phyloP scores from a whole-genome alignment of 1,140 invertebrate species.

The Drosophila prosaltans region DNA sequence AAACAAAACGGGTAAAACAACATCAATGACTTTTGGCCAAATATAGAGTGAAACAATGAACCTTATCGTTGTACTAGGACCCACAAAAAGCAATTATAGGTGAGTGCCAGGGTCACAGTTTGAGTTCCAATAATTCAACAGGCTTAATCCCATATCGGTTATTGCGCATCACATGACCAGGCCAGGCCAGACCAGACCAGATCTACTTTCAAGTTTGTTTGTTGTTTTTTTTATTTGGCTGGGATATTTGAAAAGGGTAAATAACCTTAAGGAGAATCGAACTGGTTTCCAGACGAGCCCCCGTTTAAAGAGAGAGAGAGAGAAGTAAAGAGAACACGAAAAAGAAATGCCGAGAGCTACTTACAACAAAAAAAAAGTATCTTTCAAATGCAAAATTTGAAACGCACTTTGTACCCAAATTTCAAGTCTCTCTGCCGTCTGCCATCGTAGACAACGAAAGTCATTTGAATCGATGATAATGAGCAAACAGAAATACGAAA shows the following conservation, averaged over 20 bases:
- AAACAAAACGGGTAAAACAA: neutral
- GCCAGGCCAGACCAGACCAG: conserved; percentile 32
- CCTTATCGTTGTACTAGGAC: conserved; percentile 5
- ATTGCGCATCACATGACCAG: conserved; percentile 17
- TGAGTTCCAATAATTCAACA: neutral
- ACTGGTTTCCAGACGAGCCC: conserved; percentile 51
- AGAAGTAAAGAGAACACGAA: neutral
- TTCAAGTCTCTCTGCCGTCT: neutral
- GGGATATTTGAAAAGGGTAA: too few species aligned
- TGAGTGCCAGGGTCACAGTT: neutral
- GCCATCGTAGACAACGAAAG: conserved; percentile 24
- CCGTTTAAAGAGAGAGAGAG: conserved; percentile 16
- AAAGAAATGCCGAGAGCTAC: neutral
- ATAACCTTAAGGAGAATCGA: neutral
- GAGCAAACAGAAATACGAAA: conserved; percentile 37
- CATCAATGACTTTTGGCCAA: conserved; percentile 12
- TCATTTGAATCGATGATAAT: conserved; percentile 59
- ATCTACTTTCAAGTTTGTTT: neutral
- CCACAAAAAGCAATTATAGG: conserved; percentile 4
- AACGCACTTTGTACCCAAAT: conserved; percentile 20
- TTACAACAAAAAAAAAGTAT: neutral
- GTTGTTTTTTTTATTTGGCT: too few species aligned
- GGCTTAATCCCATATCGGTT: conserved; percentile 8
- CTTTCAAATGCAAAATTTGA: conserved; percentile 34
- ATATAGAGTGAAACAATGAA: conserved; percentile 31